Percentiles rank a stretch among this genome's conserved stretches.
These are phyloP conservation scores for Alosa sapidissima DNA, from an alignment of 2,797 vertebrate species.

Conservation along the genomic window DNA sequence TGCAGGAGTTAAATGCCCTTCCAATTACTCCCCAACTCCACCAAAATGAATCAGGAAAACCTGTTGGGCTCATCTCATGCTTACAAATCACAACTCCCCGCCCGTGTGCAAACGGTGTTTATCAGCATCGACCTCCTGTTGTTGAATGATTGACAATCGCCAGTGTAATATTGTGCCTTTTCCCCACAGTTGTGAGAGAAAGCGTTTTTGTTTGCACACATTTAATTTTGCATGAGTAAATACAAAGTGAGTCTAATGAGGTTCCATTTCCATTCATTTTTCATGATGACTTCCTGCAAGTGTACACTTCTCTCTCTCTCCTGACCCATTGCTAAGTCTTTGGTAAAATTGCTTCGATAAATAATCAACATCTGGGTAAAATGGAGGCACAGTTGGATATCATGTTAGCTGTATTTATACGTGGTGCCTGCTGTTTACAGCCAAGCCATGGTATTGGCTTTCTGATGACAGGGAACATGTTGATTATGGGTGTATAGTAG, in stretches of 20 bases:
- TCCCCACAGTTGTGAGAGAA: neutral
- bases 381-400: neutral
- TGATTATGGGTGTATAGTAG: neutral
- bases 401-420: neutral
- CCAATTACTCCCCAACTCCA: neutral
- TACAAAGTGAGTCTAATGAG: constrained; percentile 5
- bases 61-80: neutral
- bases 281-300: constrained; percentile 25
- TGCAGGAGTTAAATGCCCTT: neutral
- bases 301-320: neutral
- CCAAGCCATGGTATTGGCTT: neutral
- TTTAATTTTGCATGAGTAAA: constrained; percentile 22
- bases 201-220: neutral
- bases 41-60: constrained; percentile 2
- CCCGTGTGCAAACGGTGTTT: neutral
- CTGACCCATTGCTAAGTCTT: constrained; percentile 7
- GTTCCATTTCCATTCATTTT: neutral
- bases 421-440: neutral
- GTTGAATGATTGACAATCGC: neutral
- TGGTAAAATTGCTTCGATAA: constrained; percentile 24
- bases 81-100: neutral
- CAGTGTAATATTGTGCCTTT: neutral
- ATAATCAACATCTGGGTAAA: constrained; percentile 19
- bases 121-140: neutral
- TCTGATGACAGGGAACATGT: neutral